Conservation (phyloP, 2,888 invertebrate genomes). For the Barypeithes pellucidus region DNA sequence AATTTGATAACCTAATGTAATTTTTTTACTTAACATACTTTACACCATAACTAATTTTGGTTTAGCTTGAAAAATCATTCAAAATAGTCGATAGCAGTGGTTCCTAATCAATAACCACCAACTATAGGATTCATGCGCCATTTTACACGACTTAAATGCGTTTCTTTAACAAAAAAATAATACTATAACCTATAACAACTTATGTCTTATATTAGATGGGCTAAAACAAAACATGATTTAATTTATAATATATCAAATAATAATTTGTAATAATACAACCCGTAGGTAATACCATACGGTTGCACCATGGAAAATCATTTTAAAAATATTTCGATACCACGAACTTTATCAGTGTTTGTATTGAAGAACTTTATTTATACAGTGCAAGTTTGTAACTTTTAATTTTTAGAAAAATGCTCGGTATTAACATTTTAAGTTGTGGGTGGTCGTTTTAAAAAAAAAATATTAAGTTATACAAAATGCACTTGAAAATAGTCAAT, state of each 20-base stretch:
- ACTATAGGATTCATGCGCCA: slow-evolving; percentile 30
- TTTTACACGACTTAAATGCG: slow-evolving; percentile 33
- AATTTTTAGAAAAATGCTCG: no score
- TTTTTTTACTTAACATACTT: slow-evolving; percentile 35
- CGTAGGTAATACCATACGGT: slow-evolving; percentile 35
- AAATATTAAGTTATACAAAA: no score
- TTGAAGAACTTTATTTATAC: no score
- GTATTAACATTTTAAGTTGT: no score
- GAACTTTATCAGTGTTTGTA: no score
- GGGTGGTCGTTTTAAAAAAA: no score
- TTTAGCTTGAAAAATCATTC: slow-evolving; percentile 36
- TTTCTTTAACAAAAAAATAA: slow-evolving; percentile 34
- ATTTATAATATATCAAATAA: slow-evolving; percentile 27
- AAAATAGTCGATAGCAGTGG: slow-evolving; percentile 30
- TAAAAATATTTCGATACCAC: no score
- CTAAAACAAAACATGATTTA: slow-evolving; percentile 36
- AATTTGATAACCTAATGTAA: slow-evolving; percentile 23
- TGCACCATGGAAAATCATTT: slow-evolving; percentile 15
- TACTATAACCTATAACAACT: slow-evolving; percentile 39
- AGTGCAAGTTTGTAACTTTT: no score
- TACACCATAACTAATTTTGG: slow-evolving; percentile 40
- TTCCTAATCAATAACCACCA: slow-evolving; percentile 12
- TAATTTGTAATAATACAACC: slow-evolving; percentile 32
- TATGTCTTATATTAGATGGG: slow-evolving; percentile 33
- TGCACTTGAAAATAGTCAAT: no score